A percentile compares a stretch with the other conserved stretches of the same genome.
phyloP scores from a whole-genome alignment of 1,140 invertebrate species.

The Lycorma delicatula region DNA sequence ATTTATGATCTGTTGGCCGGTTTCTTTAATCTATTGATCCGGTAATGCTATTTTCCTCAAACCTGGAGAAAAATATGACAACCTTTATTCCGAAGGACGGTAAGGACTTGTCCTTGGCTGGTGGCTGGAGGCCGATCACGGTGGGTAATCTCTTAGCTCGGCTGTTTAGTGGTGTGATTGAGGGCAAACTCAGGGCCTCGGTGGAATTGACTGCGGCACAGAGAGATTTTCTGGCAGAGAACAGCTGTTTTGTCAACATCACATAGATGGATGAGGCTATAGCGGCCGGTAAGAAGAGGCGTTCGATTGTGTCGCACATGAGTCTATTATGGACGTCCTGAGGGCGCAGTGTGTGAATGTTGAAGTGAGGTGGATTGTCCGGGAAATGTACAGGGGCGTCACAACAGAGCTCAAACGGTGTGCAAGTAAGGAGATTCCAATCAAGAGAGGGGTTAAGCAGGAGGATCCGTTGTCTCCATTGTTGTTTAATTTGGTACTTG shows the following conservation, averaged over 20 bases:
- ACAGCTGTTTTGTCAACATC: constrained; percentile 22
- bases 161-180: constrained; percentile 16
- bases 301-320: constrained; percentile 37
- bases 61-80: constrained; percentile 24
- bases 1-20: not conserved
- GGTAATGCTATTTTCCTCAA: not conserved
- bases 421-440: too few relatives aligned
- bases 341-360: not conserved
- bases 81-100: constrained; percentile 29
- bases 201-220: constrained; percentile 11
- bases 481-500: too few relatives aligned
- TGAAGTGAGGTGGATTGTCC: not conserved
- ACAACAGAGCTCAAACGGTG: not conserved
- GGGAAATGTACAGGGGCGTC: not conserved
- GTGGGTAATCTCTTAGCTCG: constrained; percentile 18
- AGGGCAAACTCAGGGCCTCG: not conserved
- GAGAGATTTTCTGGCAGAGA: constrained; percentile 24
- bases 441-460: too few relatives aligned
- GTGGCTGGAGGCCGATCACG: constrained; percentile 28
- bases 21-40: constrained; percentile 17
- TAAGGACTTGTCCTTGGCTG: constrained; percentile 9
- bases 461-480: too few relatives aligned
- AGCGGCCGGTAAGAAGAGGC: constrained; percentile 1
- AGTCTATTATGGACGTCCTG: constrained; percentile 16
- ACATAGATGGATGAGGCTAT: constrained; percentile 13